phyloP scores from a whole-genome alignment of 2,113 vertebrate genomes.

The Phaetusa simplex region DNA sequence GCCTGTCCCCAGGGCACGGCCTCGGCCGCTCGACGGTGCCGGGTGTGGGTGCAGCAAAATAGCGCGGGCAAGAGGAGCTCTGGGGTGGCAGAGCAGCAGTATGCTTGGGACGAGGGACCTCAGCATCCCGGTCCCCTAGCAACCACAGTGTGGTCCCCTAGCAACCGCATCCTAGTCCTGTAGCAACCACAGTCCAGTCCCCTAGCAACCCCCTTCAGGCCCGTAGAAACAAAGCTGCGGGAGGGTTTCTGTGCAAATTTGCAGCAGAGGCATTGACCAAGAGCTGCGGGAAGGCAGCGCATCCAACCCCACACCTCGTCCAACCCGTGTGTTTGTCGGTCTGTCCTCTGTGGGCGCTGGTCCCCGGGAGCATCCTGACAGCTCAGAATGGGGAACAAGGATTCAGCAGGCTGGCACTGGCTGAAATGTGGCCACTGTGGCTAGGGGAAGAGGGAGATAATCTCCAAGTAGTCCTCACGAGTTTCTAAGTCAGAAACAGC shows the following conservation, averaged over 20 bases:
- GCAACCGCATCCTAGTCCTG: neutral
- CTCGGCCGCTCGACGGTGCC: neutral
- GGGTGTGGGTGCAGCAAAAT: neutral
- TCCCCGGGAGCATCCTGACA: neutral
- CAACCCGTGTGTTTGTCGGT: neutral
- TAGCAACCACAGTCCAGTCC: neutral
- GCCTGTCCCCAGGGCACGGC: rapidly evolving
- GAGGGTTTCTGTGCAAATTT: neutral
- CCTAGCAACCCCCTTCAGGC: conserved; percentile 3
- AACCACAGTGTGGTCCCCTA: neutral
- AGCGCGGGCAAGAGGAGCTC: neutral
- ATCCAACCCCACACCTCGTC: neutral
- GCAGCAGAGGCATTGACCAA: neutral
- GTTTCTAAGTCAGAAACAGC: neutral
- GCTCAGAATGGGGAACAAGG: neutral
- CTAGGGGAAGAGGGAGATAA: neutral
- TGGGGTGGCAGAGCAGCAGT: neutral
- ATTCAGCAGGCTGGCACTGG: rapidly evolving
- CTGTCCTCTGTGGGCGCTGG: neutral
- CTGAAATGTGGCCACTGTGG: neutral
- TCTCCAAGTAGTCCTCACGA: neutral
- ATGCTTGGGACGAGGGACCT: neutral
- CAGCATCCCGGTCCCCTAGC: neutral
- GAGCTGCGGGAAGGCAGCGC: neutral
- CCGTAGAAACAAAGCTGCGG: neutral